Base-by-base conservation (phyloP, 2,113 vertebrate species). In the Syngnathoides biaculeatus region DNA sequence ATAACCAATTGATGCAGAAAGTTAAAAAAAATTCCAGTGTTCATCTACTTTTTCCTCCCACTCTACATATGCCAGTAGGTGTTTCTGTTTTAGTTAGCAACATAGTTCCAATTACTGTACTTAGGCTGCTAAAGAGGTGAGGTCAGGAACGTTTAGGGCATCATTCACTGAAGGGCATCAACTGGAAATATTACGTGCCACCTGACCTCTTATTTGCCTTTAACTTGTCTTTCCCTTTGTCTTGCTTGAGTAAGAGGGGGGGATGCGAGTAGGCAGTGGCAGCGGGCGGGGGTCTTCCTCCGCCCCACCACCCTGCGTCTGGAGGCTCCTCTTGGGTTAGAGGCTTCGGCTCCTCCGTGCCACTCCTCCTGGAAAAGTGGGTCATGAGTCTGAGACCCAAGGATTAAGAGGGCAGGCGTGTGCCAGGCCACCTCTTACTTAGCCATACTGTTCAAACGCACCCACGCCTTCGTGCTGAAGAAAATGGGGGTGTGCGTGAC, bases 301-400 rank as follows among this genome's bases (percentile, higher is more conserved):
- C 47, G 61, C 74, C 84, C 75, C 63, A 35, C 68, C 77, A 60
- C 65, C 61, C 76, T 55, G 65, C 68, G 89, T 89, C 88, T 88
- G 82, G 83, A 88, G 83, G 72, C 77, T 86, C 78, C 76, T 85
- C 72, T 65, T 75, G 72, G 68, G 71, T 75, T 72, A 81, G 84
- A 83, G 80, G 77, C 81, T 40, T 60, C 75, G 72, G 79, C 81
- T 85, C 60, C 47, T 47, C 75, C 85, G 74, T 78, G 78, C 73
- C 52, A 68, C 83, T 90, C 76, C 85, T 91, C 88, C 89, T 88
- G 77, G 89, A 91, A 57, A 93, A 91, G 87, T 92, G 87, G 90
- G 91, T 90, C 89, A 92, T 77, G 87, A 89, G 89, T 90, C 90
- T 89, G 85, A 90, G 89, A 91, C 88, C 80, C 78, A 70, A 72